phyloP scores from a whole-genome alignment of 2,888 invertebrate species.

The Macrosiphum euphorbiae region DNA sequence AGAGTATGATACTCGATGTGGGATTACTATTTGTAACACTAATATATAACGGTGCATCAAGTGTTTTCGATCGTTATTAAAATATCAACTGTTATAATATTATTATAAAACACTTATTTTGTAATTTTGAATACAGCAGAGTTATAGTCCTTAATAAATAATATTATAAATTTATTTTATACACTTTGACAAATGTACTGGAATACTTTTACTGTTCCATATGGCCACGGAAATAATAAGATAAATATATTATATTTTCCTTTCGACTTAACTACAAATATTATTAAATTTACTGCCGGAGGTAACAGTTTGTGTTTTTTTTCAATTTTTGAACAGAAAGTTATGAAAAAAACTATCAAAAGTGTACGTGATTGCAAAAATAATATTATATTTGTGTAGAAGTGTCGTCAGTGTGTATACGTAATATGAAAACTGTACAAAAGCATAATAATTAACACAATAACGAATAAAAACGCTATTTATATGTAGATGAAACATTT shows the following conservation, averaged over 20 bases:
- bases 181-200: constrained; percentile 12
- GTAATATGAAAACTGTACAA: neutral
- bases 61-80: neutral
- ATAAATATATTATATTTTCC: neutral
- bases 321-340: neutral
- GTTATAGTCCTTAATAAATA: neutral
- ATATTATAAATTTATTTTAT: neutral
- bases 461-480: no score
- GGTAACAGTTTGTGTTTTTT: constrained; percentile 1
- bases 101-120: neutral
- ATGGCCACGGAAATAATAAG: neutral
- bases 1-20: neutral
- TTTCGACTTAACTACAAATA: neutral
- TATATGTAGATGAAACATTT: neutral
- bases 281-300: neutral
- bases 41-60: neutral
- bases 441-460: neutral
- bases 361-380: neutral
- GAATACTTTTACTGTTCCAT: constrained; percentile 4
- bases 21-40: neutral
- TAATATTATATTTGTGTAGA: neutral
- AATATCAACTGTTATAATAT: neutral
- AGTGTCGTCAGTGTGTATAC: neutral
- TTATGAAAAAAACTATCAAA: neutral
- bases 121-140: neutral